phyloP scores from a whole-genome alignment of 2,888 invertebrate genomes.

The Amorpha juglandis region DNA sequence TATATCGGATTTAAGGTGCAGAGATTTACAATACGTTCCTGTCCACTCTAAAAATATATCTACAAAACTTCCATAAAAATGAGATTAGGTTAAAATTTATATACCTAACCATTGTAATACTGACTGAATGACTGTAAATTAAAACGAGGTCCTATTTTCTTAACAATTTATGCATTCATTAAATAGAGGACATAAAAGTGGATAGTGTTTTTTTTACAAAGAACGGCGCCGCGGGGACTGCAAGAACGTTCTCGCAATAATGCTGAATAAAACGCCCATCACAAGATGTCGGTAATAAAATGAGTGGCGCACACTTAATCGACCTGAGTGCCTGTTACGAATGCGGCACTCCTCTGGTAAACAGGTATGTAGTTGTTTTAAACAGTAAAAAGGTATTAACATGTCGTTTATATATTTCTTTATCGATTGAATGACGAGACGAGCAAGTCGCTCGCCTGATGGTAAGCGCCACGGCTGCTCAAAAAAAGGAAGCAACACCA shows the following conservation, averaged over 20 bases:
- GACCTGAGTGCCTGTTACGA: conserved; percentile 41
- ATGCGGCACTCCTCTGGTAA: conserved; percentile 27
- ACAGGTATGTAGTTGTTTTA: conserved; percentile 27
- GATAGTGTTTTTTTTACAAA: conserved; percentile 18
- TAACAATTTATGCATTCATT: conserved; percentile 21
- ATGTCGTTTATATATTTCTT: no score
- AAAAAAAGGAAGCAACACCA: no score
- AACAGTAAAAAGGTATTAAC: conserved; percentile 23
- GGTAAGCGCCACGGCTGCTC: no score
- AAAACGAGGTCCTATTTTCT: conserved; percentile 16
- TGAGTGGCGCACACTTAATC: conserved; percentile 40
- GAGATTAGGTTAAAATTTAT: no score
- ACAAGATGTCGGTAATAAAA: conserved; percentile 54
- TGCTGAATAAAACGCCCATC: conserved; percentile 47
- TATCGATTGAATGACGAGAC: no score
- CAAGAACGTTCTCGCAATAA: conserved; percentile 15
- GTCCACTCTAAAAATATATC: no score
- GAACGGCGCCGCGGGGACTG: conserved; percentile 17
- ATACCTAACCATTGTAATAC: not conserved
- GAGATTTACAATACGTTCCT: no score
- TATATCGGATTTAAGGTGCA: no score
- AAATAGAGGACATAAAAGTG: not conserved
- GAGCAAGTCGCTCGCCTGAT: no score
- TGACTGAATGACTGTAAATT: not conserved
- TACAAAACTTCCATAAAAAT: no score